phyloP scores from a whole-genome alignment of 2,113 vertebrate genomes.

The Pangasianodon hypophthalmus region DNA sequence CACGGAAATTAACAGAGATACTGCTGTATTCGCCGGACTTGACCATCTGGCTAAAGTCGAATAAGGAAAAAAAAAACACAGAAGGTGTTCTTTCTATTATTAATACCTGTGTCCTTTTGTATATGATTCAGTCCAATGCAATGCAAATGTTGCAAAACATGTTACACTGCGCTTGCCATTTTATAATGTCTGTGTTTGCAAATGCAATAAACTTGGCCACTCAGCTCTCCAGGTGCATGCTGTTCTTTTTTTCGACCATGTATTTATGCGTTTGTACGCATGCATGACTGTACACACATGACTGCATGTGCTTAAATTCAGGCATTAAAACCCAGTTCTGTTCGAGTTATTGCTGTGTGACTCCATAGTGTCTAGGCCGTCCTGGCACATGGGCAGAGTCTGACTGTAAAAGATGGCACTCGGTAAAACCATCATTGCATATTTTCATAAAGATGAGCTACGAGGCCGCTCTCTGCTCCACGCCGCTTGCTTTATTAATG shows the following conservation, averaged over 20 bases:
- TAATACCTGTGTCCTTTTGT: slow-evolving; percentile 38
- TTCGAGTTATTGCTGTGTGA: slow-evolving; percentile 82
- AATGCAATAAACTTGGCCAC: slow-evolving; percentile 32
- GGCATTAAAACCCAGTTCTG: slow-evolving; percentile 36
- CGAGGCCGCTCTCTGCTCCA: slow-evolving; percentile 86
- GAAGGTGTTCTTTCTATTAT: slow-evolving; percentile 43
- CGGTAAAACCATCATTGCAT: slow-evolving; percentile 98
- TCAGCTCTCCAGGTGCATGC: slow-evolving; percentile 38
- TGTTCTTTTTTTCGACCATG: too few species aligned
- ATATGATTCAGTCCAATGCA: slow-evolving; percentile 34
- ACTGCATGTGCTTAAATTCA: neutral
- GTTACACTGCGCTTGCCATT: slow-evolving; percentile 20
- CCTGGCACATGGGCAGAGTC: slow-evolving; percentile 78
- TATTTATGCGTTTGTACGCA: slow-evolving; percentile 53
- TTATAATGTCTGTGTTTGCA: slow-evolving; percentile 28
- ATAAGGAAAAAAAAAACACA: neutral
- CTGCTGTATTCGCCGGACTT: slow-evolving; percentile 30
- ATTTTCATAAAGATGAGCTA: slow-evolving; percentile 99
- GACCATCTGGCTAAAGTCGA: slow-evolving; percentile 42
- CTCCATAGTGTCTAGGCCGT: slow-evolving; percentile 73
- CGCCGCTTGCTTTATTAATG: slow-evolving; percentile 96
- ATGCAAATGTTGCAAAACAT: slow-evolving; percentile 47
- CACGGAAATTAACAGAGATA: slow-evolving; percentile 40
- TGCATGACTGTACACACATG: neutral
- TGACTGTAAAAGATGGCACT: slow-evolving; percentile 87